Evolutionary conservation across 2,888 invertebrate species (phyloP).

Genomic region (Harpagoxenus sublaevis): DNA sequence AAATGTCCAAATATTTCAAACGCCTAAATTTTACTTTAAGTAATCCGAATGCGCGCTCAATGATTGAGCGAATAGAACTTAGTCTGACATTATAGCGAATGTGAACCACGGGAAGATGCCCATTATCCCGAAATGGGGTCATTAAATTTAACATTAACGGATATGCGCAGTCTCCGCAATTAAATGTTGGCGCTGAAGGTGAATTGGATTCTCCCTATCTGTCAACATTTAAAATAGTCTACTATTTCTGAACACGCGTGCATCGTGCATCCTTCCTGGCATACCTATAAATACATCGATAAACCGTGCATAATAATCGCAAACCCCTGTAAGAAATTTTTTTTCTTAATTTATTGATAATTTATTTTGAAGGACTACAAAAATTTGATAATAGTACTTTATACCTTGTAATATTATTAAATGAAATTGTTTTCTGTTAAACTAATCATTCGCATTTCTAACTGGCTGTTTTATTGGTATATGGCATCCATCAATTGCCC

Average conservation of each 20-base stretch:
- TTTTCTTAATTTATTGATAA: not conserved
- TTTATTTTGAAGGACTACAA: not conserved
- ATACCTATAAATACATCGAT: not conserved
- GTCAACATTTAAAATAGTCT: not conserved
- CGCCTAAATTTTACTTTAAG: not conserved
- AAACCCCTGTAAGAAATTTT: not conserved
- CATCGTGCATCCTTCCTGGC: not conserved
- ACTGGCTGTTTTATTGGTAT: constrained; percentile 32
- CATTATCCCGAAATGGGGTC: constrained; percentile 3
- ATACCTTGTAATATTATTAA: constrained; percentile 5
- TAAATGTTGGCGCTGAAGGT: not conserved
- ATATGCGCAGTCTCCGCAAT: not conserved
- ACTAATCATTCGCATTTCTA: not conserved
- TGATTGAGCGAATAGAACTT: not conserved
- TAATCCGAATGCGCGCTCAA: not conserved
- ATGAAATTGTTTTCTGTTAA: constrained; percentile 7
- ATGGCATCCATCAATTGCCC: not conserved
- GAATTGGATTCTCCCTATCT: not conserved
- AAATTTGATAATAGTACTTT: not conserved
- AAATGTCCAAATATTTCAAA: not conserved
- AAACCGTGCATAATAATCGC: not conserved
- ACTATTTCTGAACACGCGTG: not conserved
- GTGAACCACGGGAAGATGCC: not conserved
- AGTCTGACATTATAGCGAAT: not conserved
- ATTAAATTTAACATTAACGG: not conserved